Evolutionary conservation across 2,888 invertebrate species (phyloP), one percentile per base, ranked within the genome.

Genomic region (Cephus pulcher): DNA sequence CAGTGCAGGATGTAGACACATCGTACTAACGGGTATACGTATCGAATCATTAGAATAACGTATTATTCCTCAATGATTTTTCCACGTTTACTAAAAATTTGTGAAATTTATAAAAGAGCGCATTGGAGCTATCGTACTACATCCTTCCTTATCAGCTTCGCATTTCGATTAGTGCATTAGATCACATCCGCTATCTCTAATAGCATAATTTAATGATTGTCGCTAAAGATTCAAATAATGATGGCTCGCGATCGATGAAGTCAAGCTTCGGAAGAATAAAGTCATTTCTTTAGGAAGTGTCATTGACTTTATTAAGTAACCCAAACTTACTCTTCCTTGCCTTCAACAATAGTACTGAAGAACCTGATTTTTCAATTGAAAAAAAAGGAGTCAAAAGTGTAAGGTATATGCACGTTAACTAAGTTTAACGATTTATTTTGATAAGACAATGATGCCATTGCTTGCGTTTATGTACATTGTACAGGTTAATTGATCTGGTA

Each of bases 391-490:
- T 23, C 56, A 9, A 23, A 56, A 56, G 6, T 6, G 2, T 6
- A 56, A 56, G 56, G 23, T 56, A 56, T 23, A 23, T 23, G 56
- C 9, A 56, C 56, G 23, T 56, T 23, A 23, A 30, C 74, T 68
- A 23, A 34, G 32, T 76, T 80, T 82, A 86, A 88, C 86, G 83
- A 85, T 89, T 90, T 89, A 89, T 88, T 90, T 87, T 83, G 81
- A 86, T 84, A 86, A 85, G 84, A 86, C 87, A 87, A 86, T 85
- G 85, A 80, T 82, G 81, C 78, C 84, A 86, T 86, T 86, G 83
- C 79, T 84, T 84, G 85, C 84, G 81, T 83, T 84, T 89, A 89
- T 90, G 88, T 90, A 90, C 90, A 90, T 88, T 88, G 87, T 85
- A 88, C 87, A 88, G 86, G 82, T 86, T 84, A 82, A 86, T 86